Evolutionary conservation across 2,113 vertebrate genomes (phyloP).

Genomic region (Mustela lutreola): DNA sequence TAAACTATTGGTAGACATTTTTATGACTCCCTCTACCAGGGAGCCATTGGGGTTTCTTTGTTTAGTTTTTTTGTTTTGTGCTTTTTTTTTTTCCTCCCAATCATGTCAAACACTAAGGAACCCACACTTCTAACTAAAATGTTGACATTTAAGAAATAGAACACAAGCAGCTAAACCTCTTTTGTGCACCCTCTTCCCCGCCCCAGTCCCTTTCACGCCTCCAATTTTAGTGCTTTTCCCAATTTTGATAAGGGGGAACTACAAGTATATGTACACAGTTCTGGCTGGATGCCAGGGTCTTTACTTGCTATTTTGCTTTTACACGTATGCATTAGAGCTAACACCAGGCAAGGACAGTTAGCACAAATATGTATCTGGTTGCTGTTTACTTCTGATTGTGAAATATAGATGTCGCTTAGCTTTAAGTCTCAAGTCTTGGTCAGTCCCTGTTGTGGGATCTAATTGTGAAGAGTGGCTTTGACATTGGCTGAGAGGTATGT

Average conservation of each 20-base stretch:
- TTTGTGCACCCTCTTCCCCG: not conserved
- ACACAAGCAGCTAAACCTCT: not conserved
- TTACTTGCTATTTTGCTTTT: not conserved
- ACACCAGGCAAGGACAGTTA: not conserved
- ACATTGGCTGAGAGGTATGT: not conserved
- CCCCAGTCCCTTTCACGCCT: not conserved
- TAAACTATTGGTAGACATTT: not conserved
- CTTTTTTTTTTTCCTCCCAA: not conserved
- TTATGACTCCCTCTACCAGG: not conserved
- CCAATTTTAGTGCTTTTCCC: not conserved
- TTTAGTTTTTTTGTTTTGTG: not conserved
- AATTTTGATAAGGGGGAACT: not conserved
- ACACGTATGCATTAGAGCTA: not conserved
- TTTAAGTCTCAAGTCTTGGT: not conserved
- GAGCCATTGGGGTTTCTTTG: not conserved
- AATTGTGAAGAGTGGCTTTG: not conserved
- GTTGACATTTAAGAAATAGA: conserved; percentile 45
- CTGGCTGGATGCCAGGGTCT: not conserved
- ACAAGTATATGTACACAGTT: not conserved
- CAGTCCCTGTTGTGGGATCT: not conserved
- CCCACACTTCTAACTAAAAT: not conserved
- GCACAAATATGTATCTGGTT: not conserved
- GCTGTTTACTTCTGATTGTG: not conserved
- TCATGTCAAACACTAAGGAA: not conserved
- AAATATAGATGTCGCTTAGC: not conserved